phyloP scores from a whole-genome alignment of 2,113 vertebrate genomes.

The Dipodomys stephensi region DNA sequence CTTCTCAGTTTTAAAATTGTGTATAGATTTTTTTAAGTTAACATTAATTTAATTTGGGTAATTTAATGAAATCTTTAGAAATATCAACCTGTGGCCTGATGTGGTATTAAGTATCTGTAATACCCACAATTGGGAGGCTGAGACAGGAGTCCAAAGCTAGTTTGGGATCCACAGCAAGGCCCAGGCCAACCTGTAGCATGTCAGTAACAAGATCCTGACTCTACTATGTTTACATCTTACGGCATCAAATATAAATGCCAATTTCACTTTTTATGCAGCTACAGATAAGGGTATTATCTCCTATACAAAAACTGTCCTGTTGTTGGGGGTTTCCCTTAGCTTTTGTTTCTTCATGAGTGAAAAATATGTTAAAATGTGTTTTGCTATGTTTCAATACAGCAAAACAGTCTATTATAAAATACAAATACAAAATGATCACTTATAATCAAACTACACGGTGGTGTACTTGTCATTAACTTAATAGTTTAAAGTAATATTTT shows the following conservation, averaged over 20 bases:
- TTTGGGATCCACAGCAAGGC: background rate
- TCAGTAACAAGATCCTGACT: background rate
- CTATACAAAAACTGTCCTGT: background rate
- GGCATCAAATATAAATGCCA: background rate
- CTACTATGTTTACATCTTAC: background rate
- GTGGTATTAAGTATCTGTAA: background rate
- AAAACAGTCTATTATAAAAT: background rate
- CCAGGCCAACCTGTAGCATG: background rate
- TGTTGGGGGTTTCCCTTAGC: slow-evolving; percentile 16
- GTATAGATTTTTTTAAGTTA: background rate
- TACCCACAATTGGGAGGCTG: no score
- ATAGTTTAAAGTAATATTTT: background rate
- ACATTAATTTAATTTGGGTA: background rate
- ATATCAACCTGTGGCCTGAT: background rate
- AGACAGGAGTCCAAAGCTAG: background rate
- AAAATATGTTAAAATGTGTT: background rate
- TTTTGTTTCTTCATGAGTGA: slow-evolving; percentile 23
- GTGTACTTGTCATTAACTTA: slow-evolving; percentile 7
- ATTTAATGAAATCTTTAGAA: slow-evolving; percentile 24
- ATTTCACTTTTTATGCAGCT: background rate
- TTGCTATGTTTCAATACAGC: no score
- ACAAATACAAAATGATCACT: slow-evolving; percentile 49
- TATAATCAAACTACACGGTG: background rate
- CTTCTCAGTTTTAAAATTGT: slow-evolving; percentile 19
- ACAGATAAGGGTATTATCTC: background rate